Evolutionary conservation across 2,888 invertebrate genomes (phyloP), one percentile per base, ranked within the genome.

Genomic region (Drosophila falleni): DNA sequence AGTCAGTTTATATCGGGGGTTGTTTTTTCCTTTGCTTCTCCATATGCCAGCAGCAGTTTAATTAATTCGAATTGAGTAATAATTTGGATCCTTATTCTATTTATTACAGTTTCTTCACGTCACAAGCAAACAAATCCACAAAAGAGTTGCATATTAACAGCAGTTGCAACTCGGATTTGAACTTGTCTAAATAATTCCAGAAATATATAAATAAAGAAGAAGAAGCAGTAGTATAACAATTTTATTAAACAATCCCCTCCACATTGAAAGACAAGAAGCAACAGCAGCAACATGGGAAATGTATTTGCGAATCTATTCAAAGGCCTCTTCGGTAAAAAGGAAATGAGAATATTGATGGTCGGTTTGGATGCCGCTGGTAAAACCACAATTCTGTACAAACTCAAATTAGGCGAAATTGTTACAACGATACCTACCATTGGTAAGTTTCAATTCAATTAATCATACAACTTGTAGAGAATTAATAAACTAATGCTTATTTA

Each of bases 281-380:
- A 67, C 47, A 64, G 41, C 75, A 77, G 73, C 78, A 87, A 96
- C 94, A 99, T 99, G 99, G 99, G 99, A 94, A 98, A 98, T 95
- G 96, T 98, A 94, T 98, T 99, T 94, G 96, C 97, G 92, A 97
- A 96, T 94, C 95, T 99, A 94, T 99, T 99, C 95, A 98, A 98
- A 95, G 97, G 98, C 95, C 97, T 99, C 90, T 99, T 99, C 94
- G 99, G 99, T 95, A 99, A 99, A 95, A 99, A 99, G 93, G 99
- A 99, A 95, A 99, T 99, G 99, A 97, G 99, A 95, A 99, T 99
- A 96, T 95, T 99, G 94, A 99, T 99, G 99, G 98, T 98, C 90
- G 98, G 98, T 93, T 95, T 98, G 93, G 99, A 99, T 95, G 99
- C 99, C 92, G 99, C 99, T 94, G 99, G 99, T 95, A 99, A 99